Evolutionary conservation across 2,888 invertebrate species (phyloP).

Genomic region (Strigamia transsilvanica): DNA sequence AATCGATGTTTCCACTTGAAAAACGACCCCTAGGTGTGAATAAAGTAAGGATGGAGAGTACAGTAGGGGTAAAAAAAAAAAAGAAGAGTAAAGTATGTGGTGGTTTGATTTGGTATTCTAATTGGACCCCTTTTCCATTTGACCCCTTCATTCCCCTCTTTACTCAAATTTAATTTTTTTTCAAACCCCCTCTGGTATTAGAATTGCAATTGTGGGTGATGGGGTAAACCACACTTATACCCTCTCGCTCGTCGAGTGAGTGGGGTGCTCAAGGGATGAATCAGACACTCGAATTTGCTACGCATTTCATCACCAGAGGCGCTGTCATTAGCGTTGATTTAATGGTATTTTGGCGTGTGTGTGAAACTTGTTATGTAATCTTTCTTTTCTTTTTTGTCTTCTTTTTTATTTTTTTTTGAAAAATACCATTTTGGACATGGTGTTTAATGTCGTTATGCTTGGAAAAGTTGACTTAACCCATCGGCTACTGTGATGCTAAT

Average conservation of each 20-base stretch:
- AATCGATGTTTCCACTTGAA: not conserved
- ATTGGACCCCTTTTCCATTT: slow-evolving; percentile 9
- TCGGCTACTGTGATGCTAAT: too few relatives aligned
- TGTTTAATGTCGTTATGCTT: too few relatives aligned
- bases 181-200: slow-evolving; percentile 19
- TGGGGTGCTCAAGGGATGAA: slow-evolving; percentile 20
- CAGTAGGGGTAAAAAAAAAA: too few relatives aligned
- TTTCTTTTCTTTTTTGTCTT: not conserved
- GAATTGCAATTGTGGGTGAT: slow-evolving; percentile 20
- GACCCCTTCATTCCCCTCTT: slow-evolving; percentile 20
- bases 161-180: slow-evolving; percentile 1
- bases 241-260: not conserved
- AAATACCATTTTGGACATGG: too few relatives aligned
- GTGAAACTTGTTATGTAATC: not conserved
- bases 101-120: slow-evolving; percentile 20
- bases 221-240: slow-evolving; percentile 20
- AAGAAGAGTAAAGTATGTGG: too few relatives aligned
- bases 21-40: not conserved
- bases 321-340: slow-evolving; percentile 20
- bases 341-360: slow-evolving; percentile 5
- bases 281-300: slow-evolving; percentile 20
- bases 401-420: too few relatives aligned
- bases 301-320: slow-evolving; percentile 20
- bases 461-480: too few relatives aligned
- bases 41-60: too few relatives aligned